Percentiles rank a stretch among this genome's conserved stretches.
phyloP scores from a whole-genome alignment of 2,797 vertebrate genomes.

The Aplochiton taeniatus region DNA sequence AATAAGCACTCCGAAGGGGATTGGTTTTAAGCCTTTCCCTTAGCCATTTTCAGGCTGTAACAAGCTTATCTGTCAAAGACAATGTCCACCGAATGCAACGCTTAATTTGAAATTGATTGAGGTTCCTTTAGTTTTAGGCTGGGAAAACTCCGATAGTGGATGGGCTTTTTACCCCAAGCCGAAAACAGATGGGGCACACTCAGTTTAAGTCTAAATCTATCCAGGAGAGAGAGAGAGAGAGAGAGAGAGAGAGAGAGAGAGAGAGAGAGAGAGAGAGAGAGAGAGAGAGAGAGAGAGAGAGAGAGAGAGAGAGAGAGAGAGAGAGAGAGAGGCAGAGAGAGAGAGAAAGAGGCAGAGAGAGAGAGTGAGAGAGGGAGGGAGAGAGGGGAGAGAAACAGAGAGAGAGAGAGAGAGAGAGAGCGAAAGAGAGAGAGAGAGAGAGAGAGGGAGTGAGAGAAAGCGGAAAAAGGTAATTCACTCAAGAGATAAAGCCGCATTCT shows the following conservation, averaged over 20 bases:
- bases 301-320: conserved; percentile 29
- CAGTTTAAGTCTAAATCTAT: too few relatives aligned
- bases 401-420: conserved; percentile 22
- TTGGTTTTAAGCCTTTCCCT: conserved; percentile 71
- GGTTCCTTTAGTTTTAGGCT: conserved; percentile 59
- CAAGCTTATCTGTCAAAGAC: conserved; percentile 77
- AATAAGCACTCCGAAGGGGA: conserved; percentile 77
- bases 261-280: background rate
- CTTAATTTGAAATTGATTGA: conserved; percentile 79
- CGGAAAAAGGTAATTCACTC: background rate
- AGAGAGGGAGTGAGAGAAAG: conserved; percentile 27
- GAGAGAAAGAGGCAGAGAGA: too few relatives aligned
- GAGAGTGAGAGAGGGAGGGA: background rate
- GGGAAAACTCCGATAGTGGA: background rate
- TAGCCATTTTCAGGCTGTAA: conserved; percentile 69
- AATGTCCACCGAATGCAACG: conserved; percentile 70
- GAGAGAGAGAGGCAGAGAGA: too few relatives aligned
- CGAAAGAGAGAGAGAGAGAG: conserved; percentile 10
- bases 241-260: background rate
- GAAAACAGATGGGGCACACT: conserved; percentile 29
- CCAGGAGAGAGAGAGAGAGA: too few relatives aligned
- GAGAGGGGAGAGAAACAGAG: background rate
- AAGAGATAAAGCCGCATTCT: conserved; percentile 47
- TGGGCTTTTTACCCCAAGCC: too few relatives aligned
- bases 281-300: background rate